Conservation (phyloP, 2,888 invertebrate species). For the Hetaerina titia region DNA sequence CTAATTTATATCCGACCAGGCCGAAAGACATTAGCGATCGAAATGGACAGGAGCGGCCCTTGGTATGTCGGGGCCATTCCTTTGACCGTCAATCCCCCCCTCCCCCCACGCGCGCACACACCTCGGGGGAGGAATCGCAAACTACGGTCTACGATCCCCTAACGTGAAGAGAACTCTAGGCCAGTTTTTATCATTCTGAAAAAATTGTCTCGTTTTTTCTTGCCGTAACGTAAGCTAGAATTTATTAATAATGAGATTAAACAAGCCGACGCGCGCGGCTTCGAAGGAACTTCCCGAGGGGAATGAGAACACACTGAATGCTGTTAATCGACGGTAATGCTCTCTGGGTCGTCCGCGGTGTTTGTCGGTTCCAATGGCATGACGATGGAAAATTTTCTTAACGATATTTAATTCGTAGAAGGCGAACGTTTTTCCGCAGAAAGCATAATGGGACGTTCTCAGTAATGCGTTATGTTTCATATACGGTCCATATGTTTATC, state of each 20-base stretch:
- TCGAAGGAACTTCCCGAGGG: background rate
- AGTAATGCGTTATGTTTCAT: too few species aligned
- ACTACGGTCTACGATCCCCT: background rate
- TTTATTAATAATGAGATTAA: background rate
- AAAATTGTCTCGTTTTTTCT: background rate
- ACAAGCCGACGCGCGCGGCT: background rate
- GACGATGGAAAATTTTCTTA: background rate
- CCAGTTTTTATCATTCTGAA: background rate
- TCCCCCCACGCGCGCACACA: too few species aligned
- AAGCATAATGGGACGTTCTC: background rate
- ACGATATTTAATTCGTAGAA: background rate
- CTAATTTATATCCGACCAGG: constrained; percentile 3
- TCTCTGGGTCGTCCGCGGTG: background rate
- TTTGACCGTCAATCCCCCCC: background rate
- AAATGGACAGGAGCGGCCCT: background rate
- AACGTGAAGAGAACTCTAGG: background rate
- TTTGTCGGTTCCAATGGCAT: background rate
- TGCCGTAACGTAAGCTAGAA: background rate
- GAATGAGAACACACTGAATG: background rate
- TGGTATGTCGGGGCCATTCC: background rate
- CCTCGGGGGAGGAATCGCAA: background rate
- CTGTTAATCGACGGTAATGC: background rate
- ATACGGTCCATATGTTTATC: too few species aligned
- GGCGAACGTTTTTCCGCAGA: background rate
- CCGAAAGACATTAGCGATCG: constrained; percentile 4